Evolutionary conservation across 2,797 vertebrate genomes (phyloP).

Genomic region (Pygocentrus nattereri): DNA sequence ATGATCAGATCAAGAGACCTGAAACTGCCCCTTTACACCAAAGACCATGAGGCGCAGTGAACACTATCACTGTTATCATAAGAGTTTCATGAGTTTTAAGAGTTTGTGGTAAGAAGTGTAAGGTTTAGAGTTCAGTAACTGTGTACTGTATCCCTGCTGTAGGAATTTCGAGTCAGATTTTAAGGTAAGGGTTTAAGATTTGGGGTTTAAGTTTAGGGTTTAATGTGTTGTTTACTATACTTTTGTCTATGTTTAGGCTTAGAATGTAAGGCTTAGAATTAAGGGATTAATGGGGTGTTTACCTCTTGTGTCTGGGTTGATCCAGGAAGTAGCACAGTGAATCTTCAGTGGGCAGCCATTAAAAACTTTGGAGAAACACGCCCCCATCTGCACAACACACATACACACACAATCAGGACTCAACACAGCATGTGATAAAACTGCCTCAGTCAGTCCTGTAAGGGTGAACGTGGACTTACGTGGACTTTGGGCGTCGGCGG

Average conservation of each 20-base stretch:
- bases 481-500: slow-evolving; percentile 98
- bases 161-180: background rate
- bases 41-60: too few relatives aligned
- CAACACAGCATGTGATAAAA: background rate
- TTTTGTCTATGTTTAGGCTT: too few relatives aligned
- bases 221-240: too few relatives aligned
- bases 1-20: too few relatives aligned
- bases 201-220: background rate
- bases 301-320: slow-evolving; percentile 98
- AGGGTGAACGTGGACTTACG: slow-evolving; percentile 80
- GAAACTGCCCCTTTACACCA: too few relatives aligned
- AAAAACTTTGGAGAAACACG: slow-evolving; percentile 99
- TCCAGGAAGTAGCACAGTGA: slow-evolving; percentile 97
- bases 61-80: too few relatives aligned
- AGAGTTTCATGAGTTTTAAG: too few relatives aligned
- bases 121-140: background rate
- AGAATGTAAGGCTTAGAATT: background rate
- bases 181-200: background rate
- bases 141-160: background rate
- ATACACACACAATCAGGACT: slow-evolving; percentile 11
- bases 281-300: background rate
- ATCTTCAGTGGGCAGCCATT: slow-evolving; percentile 98
- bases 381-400: slow-evolving; percentile 88
- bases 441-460: background rate
- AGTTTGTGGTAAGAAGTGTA: background rate